Percentiles rank a stretch among this genome's conserved stretches.
Conservation (phyloP, 2,797 vertebrate species). For the Sarcoramphus papa region DNA sequence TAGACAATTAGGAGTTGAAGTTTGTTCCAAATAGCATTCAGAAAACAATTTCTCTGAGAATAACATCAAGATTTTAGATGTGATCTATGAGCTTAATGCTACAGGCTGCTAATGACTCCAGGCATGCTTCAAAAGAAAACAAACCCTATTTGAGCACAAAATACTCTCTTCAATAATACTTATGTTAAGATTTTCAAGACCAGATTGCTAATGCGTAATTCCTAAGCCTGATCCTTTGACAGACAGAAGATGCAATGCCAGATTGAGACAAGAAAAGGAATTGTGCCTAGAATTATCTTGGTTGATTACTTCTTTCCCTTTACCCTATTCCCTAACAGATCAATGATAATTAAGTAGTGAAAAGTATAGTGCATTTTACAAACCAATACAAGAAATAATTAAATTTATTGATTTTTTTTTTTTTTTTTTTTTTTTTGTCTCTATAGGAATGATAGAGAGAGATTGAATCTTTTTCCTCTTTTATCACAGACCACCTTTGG, state of each 20-base stretch:
- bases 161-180: neutral
- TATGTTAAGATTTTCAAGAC: neutral
- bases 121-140: neutral
- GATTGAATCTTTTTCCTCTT: neutral
- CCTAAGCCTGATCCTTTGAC: neutral
- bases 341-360: neutral
- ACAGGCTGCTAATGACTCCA: neutral
- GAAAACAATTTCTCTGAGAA: neutral
- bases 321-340: neutral
- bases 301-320: neutral
- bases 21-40: neutral
- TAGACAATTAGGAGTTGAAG: neutral
- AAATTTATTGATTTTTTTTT: neutral
- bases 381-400: neutral
- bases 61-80: neutral
- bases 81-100: neutral
- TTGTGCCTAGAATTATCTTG: neutral
- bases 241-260: neutral
- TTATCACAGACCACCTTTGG: neutral
- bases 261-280: neutral
- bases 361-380: neutral
- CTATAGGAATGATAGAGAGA: neutral
- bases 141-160: neutral
- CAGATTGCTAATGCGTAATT: neutral
- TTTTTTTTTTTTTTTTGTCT: neutral